Percentiles rank a stretch among this genome's conserved stretches.
phyloP scores from a whole-genome alignment of 2,888 invertebrate species.

The Leptarthrus brevirostris region DNA sequence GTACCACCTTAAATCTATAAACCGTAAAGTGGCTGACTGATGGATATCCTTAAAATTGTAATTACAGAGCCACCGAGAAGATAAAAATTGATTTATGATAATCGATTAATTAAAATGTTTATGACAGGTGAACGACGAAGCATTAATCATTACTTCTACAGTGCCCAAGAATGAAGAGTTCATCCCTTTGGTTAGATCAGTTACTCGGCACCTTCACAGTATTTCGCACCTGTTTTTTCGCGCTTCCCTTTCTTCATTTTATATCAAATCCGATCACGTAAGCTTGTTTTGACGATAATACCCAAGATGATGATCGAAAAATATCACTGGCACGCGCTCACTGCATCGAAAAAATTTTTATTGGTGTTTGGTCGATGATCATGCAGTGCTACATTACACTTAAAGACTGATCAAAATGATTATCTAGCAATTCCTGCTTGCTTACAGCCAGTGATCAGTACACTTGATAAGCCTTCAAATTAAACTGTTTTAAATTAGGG shows the following conservation, averaged over 20 bases:
- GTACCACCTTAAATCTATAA: neutral
- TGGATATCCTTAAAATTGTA: constrained; percentile 9
- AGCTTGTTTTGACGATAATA: neutral
- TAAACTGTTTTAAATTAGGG: constrained; percentile 28
- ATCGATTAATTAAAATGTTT: constrained; percentile 35
- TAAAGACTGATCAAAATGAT: constrained; percentile 19
- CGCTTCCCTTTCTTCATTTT: neutral
- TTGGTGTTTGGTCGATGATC: neutral
- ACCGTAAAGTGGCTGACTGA: constrained; percentile 14
- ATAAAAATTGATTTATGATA: constrained; percentile 32
- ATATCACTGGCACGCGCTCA: neutral
- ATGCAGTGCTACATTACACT: constrained; percentile 15
- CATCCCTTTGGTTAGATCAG: neutral
- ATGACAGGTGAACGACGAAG: constrained; percentile 28
- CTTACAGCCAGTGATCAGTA: neutral
- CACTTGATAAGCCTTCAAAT: constrained; percentile 23
- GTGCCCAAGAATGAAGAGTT: constrained; percentile 11
- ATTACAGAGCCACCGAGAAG: neutral
- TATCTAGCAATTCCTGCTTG: constrained; percentile 20
- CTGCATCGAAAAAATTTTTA: neutral
- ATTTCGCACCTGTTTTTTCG: constrained; percentile 14
- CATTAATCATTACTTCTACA: constrained; percentile 18
- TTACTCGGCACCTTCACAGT: neutral
- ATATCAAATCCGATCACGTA: neutral
- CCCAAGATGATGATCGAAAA: neutral